Conservation (phyloP, 1,140 invertebrate genomes). For the Bathynomus jamesi region DNA sequence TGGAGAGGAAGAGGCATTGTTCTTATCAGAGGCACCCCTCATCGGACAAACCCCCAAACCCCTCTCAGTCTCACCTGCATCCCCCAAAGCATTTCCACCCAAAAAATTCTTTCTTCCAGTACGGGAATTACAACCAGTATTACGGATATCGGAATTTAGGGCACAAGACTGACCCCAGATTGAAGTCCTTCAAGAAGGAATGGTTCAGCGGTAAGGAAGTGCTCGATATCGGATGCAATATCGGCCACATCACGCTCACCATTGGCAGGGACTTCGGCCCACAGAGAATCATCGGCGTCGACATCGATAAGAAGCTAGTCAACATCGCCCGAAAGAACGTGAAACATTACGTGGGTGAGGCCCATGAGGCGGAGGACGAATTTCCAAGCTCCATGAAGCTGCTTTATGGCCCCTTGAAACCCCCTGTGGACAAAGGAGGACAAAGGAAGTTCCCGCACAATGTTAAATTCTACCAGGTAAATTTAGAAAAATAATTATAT, state of each 20-base stretch:
- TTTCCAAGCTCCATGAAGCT: slow-evolving; percentile 80
- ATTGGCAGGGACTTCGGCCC: slow-evolving; percentile 78
- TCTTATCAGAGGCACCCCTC: slow-evolving; percentile 18
- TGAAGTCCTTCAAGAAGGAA: slow-evolving; percentile 71
- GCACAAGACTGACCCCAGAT: slow-evolving; percentile 67
- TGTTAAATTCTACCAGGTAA: slow-evolving; percentile 76
- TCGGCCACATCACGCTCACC: slow-evolving; percentile 76
- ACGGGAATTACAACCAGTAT: slow-evolving; percentile 94
- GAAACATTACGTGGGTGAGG: slow-evolving; percentile 59
- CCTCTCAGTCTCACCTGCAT: slow-evolving; percentile 17
- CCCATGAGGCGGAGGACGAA: slow-evolving; percentile 46
- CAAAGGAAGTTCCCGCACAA: slow-evolving; percentile 68
- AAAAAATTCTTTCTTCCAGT: slow-evolving; percentile 72
- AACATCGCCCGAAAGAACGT: slow-evolving; percentile 71
- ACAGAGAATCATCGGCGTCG: slow-evolving; percentile 79
- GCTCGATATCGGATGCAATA: slow-evolving; percentile 95
- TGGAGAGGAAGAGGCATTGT: slow-evolving; percentile 49
- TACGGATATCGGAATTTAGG: slow-evolving; percentile 86
- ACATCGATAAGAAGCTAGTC: slow-evolving; percentile 87
- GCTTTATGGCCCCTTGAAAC: slow-evolving; percentile 66
- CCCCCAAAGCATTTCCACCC: slow-evolving; percentile 17
- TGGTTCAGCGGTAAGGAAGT: slow-evolving; percentile 85
- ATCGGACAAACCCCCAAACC: slow-evolving; percentile 12
- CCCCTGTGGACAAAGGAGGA: slow-evolving; percentile 50
- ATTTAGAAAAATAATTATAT: no score